Evolutionary conservation across 2,888 invertebrate species (phyloP).

Genomic region (Noctuana brunneofusca): DNA sequence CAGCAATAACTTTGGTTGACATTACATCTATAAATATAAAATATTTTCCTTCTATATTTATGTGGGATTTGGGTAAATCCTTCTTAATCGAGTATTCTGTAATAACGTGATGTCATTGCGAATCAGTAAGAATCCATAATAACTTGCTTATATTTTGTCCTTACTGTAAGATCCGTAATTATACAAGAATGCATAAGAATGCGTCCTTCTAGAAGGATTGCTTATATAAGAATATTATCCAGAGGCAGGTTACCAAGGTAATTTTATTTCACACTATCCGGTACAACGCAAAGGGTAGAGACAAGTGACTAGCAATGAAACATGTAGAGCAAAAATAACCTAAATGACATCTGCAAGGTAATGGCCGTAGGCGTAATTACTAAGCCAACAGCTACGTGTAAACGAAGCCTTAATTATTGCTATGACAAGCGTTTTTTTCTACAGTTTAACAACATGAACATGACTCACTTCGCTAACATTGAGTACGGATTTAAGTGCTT

Average conservation of each 20-base stretch:
- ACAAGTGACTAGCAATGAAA: no score
- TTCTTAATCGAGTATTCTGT: no score
- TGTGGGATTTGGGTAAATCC: neutral
- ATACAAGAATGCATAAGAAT: no score
- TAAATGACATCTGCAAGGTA: neutral
- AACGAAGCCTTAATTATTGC: neutral
- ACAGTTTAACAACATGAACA: neutral
- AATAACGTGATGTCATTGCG: no score
- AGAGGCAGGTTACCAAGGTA: no score
- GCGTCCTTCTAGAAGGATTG: no score
- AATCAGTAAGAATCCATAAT: no score
- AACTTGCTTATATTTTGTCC: no score
- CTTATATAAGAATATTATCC: no score
- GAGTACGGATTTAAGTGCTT: neutral
- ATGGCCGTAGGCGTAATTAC: conserved; percentile 2
- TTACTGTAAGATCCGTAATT: no score
- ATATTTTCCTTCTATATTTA: conserved; percentile 5
- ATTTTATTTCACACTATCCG: no score
- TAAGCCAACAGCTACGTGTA: neutral
- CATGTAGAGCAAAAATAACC: neutral
- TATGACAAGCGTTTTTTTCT: conserved; percentile 2
- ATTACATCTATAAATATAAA: conserved; percentile 2
- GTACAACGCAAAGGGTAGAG: no score
- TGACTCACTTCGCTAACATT: conserved; percentile 1
- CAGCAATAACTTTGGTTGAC: conserved; percentile 11